phyloP scores from a whole-genome alignment of 2,888 invertebrate species.

The Oxyscelio sp. region DNA sequence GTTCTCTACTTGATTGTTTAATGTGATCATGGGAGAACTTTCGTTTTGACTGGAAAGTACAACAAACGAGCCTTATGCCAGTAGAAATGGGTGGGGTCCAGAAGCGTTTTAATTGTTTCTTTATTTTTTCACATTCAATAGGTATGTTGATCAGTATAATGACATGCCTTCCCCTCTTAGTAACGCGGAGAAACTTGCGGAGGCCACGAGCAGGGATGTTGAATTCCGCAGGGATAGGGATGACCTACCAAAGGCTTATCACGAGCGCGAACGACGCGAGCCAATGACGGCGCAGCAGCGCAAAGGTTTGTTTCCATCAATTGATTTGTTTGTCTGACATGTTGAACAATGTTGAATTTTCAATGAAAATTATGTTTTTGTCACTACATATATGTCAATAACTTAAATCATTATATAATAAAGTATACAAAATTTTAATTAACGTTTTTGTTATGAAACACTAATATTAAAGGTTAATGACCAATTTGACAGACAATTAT shows the following conservation, averaged over 20 bases:
- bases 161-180: conserved; percentile 88
- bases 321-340: too few relatives aligned
- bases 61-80: conserved; percentile 33
- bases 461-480: too few relatives aligned
- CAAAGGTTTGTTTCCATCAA: too few relatives aligned
- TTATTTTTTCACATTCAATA: conserved; percentile 83
- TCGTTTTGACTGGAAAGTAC: neutral
- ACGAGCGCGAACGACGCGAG: conserved; percentile 84
- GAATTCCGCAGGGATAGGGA: conserved; percentile 86
- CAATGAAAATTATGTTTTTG: too few relatives aligned
- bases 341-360: too few relatives aligned
- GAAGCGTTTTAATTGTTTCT: conserved; percentile 76
- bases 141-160: conserved; percentile 88
- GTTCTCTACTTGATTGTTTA: too few relatives aligned
- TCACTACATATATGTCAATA: too few relatives aligned
- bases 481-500: too few relatives aligned
- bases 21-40: too few relatives aligned
- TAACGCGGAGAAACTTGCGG: conserved; percentile 87
- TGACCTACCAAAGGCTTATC: conserved; percentile 86
- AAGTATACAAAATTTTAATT: too few relatives aligned
- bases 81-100: conserved; percentile 24
- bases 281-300: conserved; percentile 85
- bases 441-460: too few relatives aligned
- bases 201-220: conserved; percentile 85
- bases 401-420: too few relatives aligned